These are phyloP conservation scores for Anthopleura sola DNA, from an alignment of 64 coral and sea anemone species.

Conservation along the genomic window DNA sequence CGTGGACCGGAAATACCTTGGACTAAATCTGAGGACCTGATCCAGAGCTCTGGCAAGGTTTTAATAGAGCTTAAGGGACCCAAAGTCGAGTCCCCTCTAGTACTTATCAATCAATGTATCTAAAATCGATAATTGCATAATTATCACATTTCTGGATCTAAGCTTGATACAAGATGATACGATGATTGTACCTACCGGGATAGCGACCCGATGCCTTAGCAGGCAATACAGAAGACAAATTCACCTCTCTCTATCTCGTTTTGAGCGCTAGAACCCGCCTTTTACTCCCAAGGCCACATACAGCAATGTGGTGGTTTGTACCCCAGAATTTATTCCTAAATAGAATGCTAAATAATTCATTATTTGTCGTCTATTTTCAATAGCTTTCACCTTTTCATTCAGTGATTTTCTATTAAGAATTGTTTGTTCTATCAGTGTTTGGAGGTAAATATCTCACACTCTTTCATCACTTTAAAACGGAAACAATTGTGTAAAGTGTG, in stretches of 20 bases:
- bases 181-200: conserved; percentile 62
- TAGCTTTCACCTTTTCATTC: conserved; percentile 58
- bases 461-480: conserved; percentile 69
- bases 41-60: conserved; percentile 53
- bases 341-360: conserved; percentile 95
- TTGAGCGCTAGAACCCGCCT: neutral
- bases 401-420: conserved; percentile 65
- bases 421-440: conserved; percentile 68
- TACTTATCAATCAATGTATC: conserved; percentile 99
- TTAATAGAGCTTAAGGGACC: conserved; percentile 16
- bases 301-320: conserved; percentile 83
- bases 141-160: conserved; percentile 99
- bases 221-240: neutral
- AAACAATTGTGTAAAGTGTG: conserved; percentile 70
- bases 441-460: conserved; percentile 85
- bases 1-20: conserved; percentile 76
- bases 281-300: conserved; percentile 24
- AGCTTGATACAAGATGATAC: conserved; percentile 85
- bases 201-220: conserved; percentile 22
- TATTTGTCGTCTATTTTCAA: conserved; percentile 72
- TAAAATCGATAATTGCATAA: conserved; percentile 99
- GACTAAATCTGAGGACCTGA: conserved; percentile 48
- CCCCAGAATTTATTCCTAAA: conserved; percentile 94
- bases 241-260: neutral
- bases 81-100: conserved; percentile 6